These are phyloP conservation scores for Sylvietta virens DNA, from an alignment of 2,113 vertebrate species.

Conservation along the genomic window DNA sequence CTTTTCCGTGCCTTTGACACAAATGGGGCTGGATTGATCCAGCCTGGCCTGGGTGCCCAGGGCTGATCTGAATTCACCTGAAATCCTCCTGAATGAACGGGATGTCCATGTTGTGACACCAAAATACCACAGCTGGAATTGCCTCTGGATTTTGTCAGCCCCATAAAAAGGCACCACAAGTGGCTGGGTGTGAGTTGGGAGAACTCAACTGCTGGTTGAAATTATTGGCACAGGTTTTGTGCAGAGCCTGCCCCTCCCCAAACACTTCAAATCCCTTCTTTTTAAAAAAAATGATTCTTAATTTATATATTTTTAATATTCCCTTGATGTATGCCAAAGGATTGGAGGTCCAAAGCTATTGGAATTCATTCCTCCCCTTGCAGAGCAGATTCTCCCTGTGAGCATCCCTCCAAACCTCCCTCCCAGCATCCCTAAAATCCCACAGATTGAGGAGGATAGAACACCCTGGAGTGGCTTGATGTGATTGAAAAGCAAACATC, in stretches of 20 bases:
- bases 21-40: not conserved
- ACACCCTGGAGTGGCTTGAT: not conserved
- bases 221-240: not conserved
- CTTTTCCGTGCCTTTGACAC: not conserved
- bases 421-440: not conserved
- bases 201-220: rapidly evolving
- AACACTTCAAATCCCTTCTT: not conserved
- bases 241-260: not conserved
- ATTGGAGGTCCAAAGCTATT: not conserved
- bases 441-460: rapidly evolving
- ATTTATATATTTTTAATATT: not conserved
- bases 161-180: not conserved
- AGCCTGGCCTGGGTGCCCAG: not conserved
- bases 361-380: not conserved
- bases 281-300: not conserved
- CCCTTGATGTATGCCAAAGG: rapidly evolving
- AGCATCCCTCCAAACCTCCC: not conserved
- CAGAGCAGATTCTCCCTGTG: not conserved
- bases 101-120: not conserved
- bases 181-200: rapidly evolving
- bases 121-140: not conserved
- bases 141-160: not conserved
- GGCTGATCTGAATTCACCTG: not conserved
- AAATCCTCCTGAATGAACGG: not conserved
- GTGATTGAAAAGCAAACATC: not conserved